These are phyloP conservation scores for Lamprologus tigripictilis DNA, from an alignment of 2,113 vertebrate species.

Conservation along the genomic window DNA sequence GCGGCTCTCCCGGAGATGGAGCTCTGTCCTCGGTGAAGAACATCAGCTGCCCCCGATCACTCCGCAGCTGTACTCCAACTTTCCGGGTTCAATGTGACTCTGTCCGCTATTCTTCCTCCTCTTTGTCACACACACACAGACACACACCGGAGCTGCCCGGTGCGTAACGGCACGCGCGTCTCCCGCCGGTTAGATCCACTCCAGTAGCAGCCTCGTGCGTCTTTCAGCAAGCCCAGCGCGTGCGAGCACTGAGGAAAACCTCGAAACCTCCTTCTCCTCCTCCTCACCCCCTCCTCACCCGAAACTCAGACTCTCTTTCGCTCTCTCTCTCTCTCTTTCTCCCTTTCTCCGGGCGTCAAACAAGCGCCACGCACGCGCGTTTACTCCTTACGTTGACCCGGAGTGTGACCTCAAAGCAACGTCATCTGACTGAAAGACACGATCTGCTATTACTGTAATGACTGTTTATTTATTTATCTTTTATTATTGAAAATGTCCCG, in stretches of 20 bases:
- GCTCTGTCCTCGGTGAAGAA: not conserved
- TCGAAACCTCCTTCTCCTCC: not conserved
- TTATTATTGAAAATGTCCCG: not conserved
- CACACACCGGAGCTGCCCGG: not conserved
- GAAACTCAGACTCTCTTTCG: not conserved
- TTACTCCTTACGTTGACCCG: not conserved
- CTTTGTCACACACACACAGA: not conserved
- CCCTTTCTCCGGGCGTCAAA: not conserved
- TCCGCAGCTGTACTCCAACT: conserved; percentile 15
- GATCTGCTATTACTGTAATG: not conserved
- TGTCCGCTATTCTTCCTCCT: not conserved
- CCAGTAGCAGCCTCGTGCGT: conserved; percentile 8
- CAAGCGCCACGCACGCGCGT: not conserved
- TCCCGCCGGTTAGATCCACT: not conserved
- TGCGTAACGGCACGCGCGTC: conserved; percentile 10
- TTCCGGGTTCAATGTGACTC: not conserved
- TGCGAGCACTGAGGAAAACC: not conserved
- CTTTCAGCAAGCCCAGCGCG: not conserved
- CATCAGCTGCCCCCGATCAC: not conserved
- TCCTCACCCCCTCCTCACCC: not conserved
- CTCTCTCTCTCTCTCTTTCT: not conserved
- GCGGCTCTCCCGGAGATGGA: not conserved
- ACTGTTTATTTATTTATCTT: not conserved
- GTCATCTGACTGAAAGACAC: not conserved
- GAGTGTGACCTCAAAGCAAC: not conserved